Percentiles rank a stretch among this genome's conserved stretches.
Evolutionary conservation across 2,797 vertebrate species (phyloP).

Genomic region (Rhynchonycteris naso): DNA sequence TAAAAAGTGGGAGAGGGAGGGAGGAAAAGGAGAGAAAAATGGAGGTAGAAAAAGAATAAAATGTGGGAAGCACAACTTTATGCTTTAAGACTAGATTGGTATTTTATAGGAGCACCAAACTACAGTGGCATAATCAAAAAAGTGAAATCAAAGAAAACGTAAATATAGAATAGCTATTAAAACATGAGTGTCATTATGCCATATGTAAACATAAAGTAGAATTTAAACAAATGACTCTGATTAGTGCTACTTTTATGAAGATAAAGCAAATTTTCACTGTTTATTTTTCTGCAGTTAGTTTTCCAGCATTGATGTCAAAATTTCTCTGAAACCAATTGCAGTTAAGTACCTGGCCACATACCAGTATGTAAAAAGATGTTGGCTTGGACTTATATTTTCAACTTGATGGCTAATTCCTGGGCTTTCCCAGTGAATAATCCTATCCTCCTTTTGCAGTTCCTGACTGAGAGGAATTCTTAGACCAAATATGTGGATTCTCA

Average conservation of each 20-base stretch:
- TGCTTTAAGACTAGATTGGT: background rate
- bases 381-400: background rate
- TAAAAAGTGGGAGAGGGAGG: background rate
- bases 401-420: background rate
- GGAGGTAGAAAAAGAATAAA: background rate
- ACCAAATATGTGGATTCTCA: background rate
- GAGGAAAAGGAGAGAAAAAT: too few species aligned
- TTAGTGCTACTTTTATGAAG: background rate
- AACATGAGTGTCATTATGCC: background rate
- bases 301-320: background rate
- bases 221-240: background rate
- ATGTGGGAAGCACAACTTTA: background rate
- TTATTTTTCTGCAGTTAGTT: background rate
- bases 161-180: background rate
- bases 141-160: background rate
- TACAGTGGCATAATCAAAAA: background rate
- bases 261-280: background rate
- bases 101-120: background rate
- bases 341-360: background rate
- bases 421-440: background rate
- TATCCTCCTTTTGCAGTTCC: background rate
- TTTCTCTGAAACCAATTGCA: background rate
- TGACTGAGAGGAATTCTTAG: background rate
- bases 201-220: background rate
- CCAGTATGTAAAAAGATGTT: background rate